Conservation (phyloP, 2,113 vertebrate genomes). For the Triplophysa siluroides region DNA sequence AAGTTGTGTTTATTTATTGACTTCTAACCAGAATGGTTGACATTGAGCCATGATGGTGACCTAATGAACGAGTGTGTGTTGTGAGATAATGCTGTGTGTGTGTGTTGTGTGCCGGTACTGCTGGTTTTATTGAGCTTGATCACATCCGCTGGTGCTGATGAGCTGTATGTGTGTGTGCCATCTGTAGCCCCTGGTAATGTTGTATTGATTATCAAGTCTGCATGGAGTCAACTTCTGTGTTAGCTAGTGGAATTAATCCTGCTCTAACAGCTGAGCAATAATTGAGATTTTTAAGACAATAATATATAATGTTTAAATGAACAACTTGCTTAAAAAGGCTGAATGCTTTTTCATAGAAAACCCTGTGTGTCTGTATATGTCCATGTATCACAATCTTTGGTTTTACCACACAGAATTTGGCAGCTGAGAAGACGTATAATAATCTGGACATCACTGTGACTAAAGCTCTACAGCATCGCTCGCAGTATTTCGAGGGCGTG, state of each 20-base stretch:
- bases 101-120: no score
- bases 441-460: conserved; percentile 96
- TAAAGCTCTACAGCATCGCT: conserved; percentile 92
- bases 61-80: background rate
- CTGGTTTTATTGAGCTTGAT: background rate
- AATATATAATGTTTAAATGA: no score
- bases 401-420: conserved; percentile 82
- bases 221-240: background rate
- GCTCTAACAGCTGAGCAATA: no score
- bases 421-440: conserved; percentile 97
- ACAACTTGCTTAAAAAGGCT: no score
- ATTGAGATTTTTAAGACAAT: no score
- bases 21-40: background rate
- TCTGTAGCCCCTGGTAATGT: background rate
- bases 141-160: background rate
- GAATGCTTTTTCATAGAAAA: background rate
- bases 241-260: no score
- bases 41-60: background rate
- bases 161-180: background rate
- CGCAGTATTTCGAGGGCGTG: conserved; percentile 96
- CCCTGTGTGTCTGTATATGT: background rate
- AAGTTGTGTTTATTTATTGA: conserved; percentile 70
- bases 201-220: conserved; percentile 1
- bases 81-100: background rate
- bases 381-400: background rate